Evolutionary conservation across 2,888 invertebrate species (phyloP), one percentile per base, ranked within the genome.

Genomic region (Dryadula phaetusa): DNA sequence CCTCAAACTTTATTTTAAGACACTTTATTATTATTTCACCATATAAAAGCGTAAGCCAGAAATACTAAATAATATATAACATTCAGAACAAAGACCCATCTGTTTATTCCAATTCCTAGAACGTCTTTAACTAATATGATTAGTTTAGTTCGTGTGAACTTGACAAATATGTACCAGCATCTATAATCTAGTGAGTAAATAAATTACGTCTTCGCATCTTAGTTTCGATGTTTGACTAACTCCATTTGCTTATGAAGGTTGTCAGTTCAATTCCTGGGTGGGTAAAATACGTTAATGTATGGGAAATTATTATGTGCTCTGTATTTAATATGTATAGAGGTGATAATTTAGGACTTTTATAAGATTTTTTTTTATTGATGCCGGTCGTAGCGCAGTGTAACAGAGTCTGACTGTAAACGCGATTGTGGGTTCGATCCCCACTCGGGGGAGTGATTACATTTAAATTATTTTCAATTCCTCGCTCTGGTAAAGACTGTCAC

Each of bases 91-190:
- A 49, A 49, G 28, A 0, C 25, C n/a, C 6, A 0, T 22, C 14
- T 14, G 8, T 8, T 49, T 49, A 28, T 49, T n/a, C 16, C 16
- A 22, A 49, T 49, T 49, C 49, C n/a, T 49, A 49, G 28, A 28
- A n/a, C 49, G 49, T 49, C 22, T 49, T 49, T 49, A 28, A 25
- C 49, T 49, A 49, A 49, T 49, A 28, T 42, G 28, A 61, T 46
- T 46, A 46, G 25, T 61, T 34, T n/a, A 16, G 20, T 14, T 20
- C 32, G 20, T 32, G 18, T 34, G 16, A 47, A 62, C 20, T 20
- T 22, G 34, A 47, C 46, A 34, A 20, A 47, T 32, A 61, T 46
- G 34, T 32, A 22, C n/a, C 37, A 14, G 14, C 53, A 46, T 16
- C 44, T 61, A 28, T 28, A 47, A 34, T 46, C 32, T 47, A 5